Evolutionary conservation across 2,888 invertebrate genomes (phyloP).

Genomic region (Euzophera pinguis): DNA sequence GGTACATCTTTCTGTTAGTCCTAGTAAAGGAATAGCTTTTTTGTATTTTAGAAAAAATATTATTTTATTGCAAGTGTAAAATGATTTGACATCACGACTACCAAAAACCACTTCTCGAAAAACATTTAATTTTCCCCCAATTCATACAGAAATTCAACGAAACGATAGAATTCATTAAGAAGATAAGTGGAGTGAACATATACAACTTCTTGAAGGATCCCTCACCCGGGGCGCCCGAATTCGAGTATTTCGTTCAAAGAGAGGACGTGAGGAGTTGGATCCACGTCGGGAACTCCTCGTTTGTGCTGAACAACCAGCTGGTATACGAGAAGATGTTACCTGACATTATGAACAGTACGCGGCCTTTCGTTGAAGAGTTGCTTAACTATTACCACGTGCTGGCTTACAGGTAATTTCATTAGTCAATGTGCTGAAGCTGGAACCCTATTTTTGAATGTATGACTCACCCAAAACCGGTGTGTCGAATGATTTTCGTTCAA

Average conservation of each 20-base stretch:
- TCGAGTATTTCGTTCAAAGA: conserved; percentile 38
- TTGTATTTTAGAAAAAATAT: too few species aligned
- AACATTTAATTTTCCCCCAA: too few species aligned
- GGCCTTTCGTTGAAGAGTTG: conserved; percentile 79
- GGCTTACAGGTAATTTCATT: conserved; percentile 70
- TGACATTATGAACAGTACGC: conserved; percentile 85
- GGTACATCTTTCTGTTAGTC: too few species aligned
- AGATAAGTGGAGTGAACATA: conserved; percentile 37
- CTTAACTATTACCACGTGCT: conserved; percentile 82
- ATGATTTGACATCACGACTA: too few species aligned
- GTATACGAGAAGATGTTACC: conserved; percentile 82
- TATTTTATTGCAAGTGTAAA: too few species aligned
- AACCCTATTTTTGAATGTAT: too few species aligned
- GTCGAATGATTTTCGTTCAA: too few species aligned
- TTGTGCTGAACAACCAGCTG: conserved; percentile 43
- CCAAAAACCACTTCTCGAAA: too few species aligned
- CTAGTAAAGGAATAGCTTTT: too few species aligned
- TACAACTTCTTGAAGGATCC: conserved; percentile 41
- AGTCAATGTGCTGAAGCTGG: not conserved
- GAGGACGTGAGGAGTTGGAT: conserved; percentile 65
- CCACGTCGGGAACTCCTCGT: conserved; percentile 56
- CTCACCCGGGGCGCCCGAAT: conserved; percentile 17
- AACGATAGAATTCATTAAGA: conserved; percentile 51
- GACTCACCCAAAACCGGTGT: too few species aligned
- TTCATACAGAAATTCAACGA: conserved; percentile 50